phyloP scores from a whole-genome alignment of 1,140 invertebrate species.

The Platyura marginata region DNA sequence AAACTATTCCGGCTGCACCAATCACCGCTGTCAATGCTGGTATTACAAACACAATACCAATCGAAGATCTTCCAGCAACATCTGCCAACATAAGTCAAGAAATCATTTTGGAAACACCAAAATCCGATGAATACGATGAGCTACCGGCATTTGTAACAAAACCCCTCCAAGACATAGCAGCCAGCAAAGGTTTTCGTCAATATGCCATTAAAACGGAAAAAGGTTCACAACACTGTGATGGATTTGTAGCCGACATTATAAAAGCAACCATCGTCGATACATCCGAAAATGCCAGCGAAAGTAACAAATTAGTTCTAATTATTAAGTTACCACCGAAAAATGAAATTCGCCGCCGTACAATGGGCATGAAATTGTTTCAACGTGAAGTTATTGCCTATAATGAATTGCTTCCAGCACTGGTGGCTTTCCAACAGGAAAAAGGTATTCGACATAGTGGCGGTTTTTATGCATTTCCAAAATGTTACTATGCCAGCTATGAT shows the following conservation, averaged over 20 bases:
- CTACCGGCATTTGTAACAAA: not conserved
- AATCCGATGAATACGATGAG: too few species aligned
- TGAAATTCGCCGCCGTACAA: not conserved
- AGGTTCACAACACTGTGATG: not conserved
- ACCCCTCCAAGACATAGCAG: not conserved
- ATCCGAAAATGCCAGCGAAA: not conserved
- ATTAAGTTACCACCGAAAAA: not conserved
- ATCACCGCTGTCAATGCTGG: too few species aligned
- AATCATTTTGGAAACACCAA: too few species aligned
- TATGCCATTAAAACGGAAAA: not conserved
- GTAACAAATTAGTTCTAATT: not conserved
- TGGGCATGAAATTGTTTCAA: not conserved
- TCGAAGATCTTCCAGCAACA: too few species aligned
- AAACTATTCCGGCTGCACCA: too few species aligned
- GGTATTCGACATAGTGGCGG: not conserved
- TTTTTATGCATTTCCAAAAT: slow-evolving; percentile 3
- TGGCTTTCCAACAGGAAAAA: slow-evolving; percentile 1
- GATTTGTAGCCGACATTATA: not conserved
- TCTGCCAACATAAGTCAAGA: too few species aligned
- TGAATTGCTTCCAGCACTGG: slow-evolving; percentile 1
- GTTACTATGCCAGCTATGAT: not conserved
- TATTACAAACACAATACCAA: too few species aligned
- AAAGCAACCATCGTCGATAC: not conserved
- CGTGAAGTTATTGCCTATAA: not conserved
- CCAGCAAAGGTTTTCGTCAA: not conserved